Evolutionary conservation across 2,113 vertebrate genomes (phyloP).

Genomic region (Pseudopipra pipra): DNA sequence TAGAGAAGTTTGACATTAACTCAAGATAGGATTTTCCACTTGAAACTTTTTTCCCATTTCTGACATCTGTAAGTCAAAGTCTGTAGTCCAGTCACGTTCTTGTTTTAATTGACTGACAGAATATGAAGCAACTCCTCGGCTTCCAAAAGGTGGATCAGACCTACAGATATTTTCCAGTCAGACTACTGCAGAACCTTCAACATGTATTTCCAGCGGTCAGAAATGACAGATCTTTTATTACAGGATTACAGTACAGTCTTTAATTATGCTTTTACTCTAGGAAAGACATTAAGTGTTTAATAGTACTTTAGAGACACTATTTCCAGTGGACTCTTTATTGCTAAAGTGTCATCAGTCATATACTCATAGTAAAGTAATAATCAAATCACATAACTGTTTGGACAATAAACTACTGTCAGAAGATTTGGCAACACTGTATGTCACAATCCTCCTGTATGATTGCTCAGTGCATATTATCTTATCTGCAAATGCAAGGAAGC

Average conservation of each 20-base stretch:
- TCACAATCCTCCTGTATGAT: neutral
- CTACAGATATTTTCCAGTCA: neutral
- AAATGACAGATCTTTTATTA: neutral
- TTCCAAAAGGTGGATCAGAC: neutral
- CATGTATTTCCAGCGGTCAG: neutral
- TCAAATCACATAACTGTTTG: neutral
- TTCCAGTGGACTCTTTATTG: neutral
- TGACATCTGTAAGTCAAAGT: neutral
- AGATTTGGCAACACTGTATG: neutral
- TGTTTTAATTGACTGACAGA: neutral
- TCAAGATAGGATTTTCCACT: neutral
- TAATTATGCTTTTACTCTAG: neutral
- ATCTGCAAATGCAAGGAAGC: neutral
- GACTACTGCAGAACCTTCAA: neutral
- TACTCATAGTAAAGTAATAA: neutral
- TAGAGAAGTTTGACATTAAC: neutral
- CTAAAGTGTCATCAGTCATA: neutral
- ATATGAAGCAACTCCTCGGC: neutral
- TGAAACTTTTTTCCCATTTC: neutral
- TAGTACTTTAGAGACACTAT: neutral
- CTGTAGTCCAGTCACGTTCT: neutral
- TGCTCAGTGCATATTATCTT: neutral
- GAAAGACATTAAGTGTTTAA: neutral
- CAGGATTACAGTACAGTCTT: neutral
- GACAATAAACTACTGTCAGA: constrained; percentile 2